These are phyloP conservation scores for Leptarthrus brevirostris DNA, from an alignment of 2,888 invertebrate genomes.

Conservation along the genomic window DNA sequence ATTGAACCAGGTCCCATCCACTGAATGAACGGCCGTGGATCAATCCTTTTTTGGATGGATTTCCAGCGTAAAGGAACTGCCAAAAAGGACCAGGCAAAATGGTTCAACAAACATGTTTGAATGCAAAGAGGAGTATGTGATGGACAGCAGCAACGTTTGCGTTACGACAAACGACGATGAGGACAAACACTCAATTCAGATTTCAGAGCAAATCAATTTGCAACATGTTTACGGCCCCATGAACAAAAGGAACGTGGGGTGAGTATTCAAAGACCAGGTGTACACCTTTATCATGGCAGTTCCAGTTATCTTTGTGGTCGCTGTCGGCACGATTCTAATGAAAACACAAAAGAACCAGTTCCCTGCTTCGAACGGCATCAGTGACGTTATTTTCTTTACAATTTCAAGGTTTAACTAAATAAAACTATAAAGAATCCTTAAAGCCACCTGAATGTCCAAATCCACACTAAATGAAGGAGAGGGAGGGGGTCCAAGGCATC, in stretches of 20 bases:
- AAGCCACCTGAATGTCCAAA: too few relatives aligned
- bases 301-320: too few relatives aligned
- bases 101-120: constrained; percentile 25
- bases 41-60: not conserved
- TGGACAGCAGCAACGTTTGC: too few relatives aligned
- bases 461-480: too few relatives aligned
- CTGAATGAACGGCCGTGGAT: not conserved
- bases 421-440: not conserved
- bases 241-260: constrained; percentile 3
- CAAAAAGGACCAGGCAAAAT: not conserved
- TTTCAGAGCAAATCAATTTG: constrained; percentile 21
- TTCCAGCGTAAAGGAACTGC: not conserved
- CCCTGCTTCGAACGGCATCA: too few relatives aligned
- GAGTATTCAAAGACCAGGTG: not conserved
- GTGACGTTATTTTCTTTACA: too few relatives aligned
- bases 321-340: too few relatives aligned
- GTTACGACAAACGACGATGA: not conserved
- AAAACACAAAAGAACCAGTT: too few relatives aligned
- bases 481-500: too few relatives aligned
- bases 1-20: not conserved
- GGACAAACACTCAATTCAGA: constrained; percentile 13
- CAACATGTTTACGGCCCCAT: constrained; percentile 21
- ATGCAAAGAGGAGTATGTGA: not conserved
- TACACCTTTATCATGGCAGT: not conserved
- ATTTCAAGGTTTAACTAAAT: too few relatives aligned